Evolutionary conservation across 2,113 vertebrate species (phyloP), one percentile per base, ranked within the genome.

Genomic region (Percopsis transmontana): DNA sequence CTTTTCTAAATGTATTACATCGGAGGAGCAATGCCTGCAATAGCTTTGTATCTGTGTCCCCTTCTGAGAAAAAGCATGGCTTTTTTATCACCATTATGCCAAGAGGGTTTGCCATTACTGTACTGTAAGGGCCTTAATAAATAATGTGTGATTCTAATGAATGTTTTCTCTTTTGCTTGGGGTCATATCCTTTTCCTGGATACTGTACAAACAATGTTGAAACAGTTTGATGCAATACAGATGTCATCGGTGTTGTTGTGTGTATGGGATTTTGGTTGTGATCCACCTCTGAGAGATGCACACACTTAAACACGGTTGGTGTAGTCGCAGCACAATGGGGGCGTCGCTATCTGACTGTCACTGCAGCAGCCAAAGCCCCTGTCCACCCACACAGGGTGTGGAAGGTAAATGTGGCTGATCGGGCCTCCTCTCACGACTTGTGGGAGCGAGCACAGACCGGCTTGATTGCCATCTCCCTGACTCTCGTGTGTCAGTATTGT

Each of bases 71-170:
- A 65, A 66, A 66, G 5, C 6, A 20, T 14, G 1, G 77, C 77
- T 70, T 59, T 76, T 79, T 79, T 85, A 83, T 87, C 79, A 72
- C 71, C 70, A 68, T 86, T 76, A 83, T 88, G 73, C 70, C 80
- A 88, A 85, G 68, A 76, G 62, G 56, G 33, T 53, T 57, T 0
- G 0, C 62, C 58, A 78, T 84, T 74, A 73, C 39, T 77, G 73
- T 89, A 84, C 84, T 77, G 60, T 72, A 80, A 81, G 76, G 74
- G 82, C 20, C 80, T 62, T 74, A 80, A 74, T 56, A 70, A 77
- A 63, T 58, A 77, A 78, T 74, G 45, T 67, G 74, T 70, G 59
- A 74, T 77, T 84, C 79, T 69, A 73, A 76, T 79, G 68, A 60
- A 61, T 62, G 59, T 72, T 62, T 78, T 62, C 20, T 45, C 45